A percentile compares a stretch with the other conserved stretches of the same genome.
Evolutionary conservation across 2,113 vertebrate species (phyloP).

Genomic region (Thinocorus orbignyianus): DNA sequence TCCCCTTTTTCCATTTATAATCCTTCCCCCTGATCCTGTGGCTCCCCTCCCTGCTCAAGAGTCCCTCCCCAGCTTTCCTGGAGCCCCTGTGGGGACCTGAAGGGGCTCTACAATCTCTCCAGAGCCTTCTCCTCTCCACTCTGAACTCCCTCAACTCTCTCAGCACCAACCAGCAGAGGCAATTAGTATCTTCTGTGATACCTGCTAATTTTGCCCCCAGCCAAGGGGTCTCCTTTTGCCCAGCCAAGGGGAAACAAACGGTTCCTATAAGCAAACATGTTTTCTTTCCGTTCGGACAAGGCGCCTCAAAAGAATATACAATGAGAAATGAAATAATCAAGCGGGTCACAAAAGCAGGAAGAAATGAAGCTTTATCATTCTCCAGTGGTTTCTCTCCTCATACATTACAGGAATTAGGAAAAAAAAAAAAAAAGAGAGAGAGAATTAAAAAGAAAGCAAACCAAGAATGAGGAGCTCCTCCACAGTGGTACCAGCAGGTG

Average conservation of each 20-base stretch:
- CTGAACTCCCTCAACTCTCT: too few relatives aligned
- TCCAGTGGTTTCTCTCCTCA: slow-evolving; percentile 30
- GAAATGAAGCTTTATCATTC: slow-evolving; percentile 62
- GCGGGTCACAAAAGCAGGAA: slow-evolving; percentile 52
- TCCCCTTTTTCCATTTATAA: too few relatives aligned
- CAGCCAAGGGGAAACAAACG: slow-evolving; percentile 11
- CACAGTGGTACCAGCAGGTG: background rate
- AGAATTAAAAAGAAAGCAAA: background rate
- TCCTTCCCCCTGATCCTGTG: too few relatives aligned
- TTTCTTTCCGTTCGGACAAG: slow-evolving; percentile 8
- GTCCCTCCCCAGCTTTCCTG: too few relatives aligned
- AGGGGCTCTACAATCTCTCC: too few relatives aligned
- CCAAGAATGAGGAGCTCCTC: slow-evolving; percentile 7
- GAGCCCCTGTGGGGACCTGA: too few relatives aligned
- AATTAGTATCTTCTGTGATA: background rate
- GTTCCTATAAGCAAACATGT: background rate
- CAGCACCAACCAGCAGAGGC: background rate
- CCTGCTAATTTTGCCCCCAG: background rate
- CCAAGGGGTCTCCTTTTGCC: background rate
- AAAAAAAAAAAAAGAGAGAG: background rate
- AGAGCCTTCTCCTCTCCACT: too few relatives aligned
- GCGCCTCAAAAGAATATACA: slow-evolving; percentile 45
- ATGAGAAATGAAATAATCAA: slow-evolving; percentile 48
- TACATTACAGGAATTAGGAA: slow-evolving; percentile 12
- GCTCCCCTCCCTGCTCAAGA: too few relatives aligned